Base-by-base conservation (phyloP, 2,113 vertebrate species). In the Mastomys coucha region DNA sequence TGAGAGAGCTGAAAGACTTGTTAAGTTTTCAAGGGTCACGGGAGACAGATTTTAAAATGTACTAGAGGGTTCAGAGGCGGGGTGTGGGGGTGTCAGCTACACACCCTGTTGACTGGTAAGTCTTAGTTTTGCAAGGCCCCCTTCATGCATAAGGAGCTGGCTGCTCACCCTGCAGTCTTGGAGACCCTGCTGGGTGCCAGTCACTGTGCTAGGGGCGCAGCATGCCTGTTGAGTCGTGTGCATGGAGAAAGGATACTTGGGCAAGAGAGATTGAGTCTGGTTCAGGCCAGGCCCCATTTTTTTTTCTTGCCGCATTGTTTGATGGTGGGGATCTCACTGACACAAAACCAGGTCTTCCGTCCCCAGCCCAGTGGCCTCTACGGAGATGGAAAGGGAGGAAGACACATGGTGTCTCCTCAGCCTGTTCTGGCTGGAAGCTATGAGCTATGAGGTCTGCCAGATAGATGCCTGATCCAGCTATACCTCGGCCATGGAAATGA, bases 1-100 rank as follows among this genome's bases (percentile, higher is more conserved):
- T 7, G 0, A 7, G n/a, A 11, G 58, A 28, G 1, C 4, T 0
- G 3, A 53, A 20, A 31, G 51, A 45, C 51, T 26, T 19, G 8
- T 28, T 56, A 65, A 67, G 70, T 56, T 73, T 28, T 70, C 63
- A 10, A 7, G 60, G 31, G n/a, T 81, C 56, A 10, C 1, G 3
- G 56, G 77, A 91, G 65, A 58, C 51, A 22, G 7, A 63, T 49
- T 82, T 45, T 9, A n/a, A 87, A 70, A 49, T 0, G 0, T 9
- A 5, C 36, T 1, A 0, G 4, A 22, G 89, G 26, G 82, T 65
- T 63, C 51, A 7, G 14, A 19, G 31, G 22, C 4, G 26, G 33
- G 10, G 11, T 33, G 4, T 45, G 73, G 73, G 65, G 31, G 12
- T 65, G 24, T 9, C 1, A 51, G 42, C 31, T 20, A 31, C 0